Percentiles rank a stretch among this genome's conserved stretches.
These are phyloP conservation scores for Gymnoscelis rufifasciata DNA, from an alignment of 2,888 invertebrate species.

Conservation along the genomic window DNA sequence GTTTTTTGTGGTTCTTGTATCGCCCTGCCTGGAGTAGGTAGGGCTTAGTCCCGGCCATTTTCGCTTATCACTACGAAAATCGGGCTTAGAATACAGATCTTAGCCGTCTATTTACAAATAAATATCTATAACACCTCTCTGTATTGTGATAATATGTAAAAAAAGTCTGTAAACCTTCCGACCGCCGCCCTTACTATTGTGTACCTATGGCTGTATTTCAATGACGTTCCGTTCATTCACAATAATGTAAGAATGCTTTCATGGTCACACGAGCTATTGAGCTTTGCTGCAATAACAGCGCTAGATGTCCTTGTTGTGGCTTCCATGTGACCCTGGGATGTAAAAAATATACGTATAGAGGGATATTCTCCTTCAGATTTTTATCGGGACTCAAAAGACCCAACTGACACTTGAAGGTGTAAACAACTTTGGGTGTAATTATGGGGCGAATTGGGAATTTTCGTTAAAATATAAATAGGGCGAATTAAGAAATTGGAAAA, in stretches of 20 bases:
- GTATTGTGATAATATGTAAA: slow-evolving; percentile 18
- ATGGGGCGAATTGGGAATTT: too few relatives aligned
- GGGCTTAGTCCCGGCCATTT: slow-evolving; percentile 76
- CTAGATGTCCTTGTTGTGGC: slow-evolving; percentile 15
- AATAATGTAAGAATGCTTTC: slow-evolving; percentile 65
- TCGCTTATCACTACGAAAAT: slow-evolving; percentile 49
- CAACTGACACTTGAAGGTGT: too few relatives aligned
- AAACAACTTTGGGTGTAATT: too few relatives aligned
- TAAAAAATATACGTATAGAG: slow-evolving; percentile 6
- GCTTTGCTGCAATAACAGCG: slow-evolving; percentile 41
- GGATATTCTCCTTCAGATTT: background rate
- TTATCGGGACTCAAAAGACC: background rate
- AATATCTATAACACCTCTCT: background rate
- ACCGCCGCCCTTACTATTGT: slow-evolving; percentile 70
- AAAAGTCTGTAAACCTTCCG: slow-evolving; percentile 38
- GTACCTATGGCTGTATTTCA: slow-evolving; percentile 66
- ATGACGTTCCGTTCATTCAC: slow-evolving; percentile 74
- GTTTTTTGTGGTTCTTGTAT: slow-evolving; percentile 45
- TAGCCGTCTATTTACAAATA: background rate
- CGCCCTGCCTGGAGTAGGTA: slow-evolving; percentile 63
- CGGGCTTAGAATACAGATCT: slow-evolving; percentile 6
- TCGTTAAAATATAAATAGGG: too few relatives aligned
- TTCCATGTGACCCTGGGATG: slow-evolving; percentile 4
- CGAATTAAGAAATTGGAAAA: too few relatives aligned
- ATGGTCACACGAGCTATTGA: slow-evolving; percentile 58